A percentile compares a stretch with the other conserved stretches of the same genome.
These are phyloP conservation scores for Thecocarcelia acutangulata DNA, from an alignment of 2,888 invertebrate genomes.

Conservation along the genomic window DNA sequence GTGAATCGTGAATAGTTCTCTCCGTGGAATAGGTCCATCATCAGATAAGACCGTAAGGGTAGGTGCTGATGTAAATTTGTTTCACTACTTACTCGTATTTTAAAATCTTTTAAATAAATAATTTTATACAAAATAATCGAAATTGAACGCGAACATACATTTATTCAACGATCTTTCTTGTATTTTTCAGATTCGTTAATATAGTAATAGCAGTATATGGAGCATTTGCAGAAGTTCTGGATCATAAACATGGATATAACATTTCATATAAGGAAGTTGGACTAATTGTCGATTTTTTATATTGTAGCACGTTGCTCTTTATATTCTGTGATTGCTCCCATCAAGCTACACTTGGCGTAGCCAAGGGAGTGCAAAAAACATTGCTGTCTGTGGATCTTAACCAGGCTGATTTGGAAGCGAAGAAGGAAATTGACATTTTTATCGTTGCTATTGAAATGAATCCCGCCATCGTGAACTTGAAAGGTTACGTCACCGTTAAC, in stretches of 20 bases:
- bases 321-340: conserved; percentile 87
- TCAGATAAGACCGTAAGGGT: too few species aligned
- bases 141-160: too few species aligned
- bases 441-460: conserved; percentile 87
- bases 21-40: too few species aligned
- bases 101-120: too few species aligned
- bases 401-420: conserved; percentile 84
- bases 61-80: too few species aligned
- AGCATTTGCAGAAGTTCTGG: conserved; percentile 86
- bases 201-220: conserved; percentile 87
- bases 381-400: conserved; percentile 84
- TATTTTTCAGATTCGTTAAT: conserved; percentile 82
- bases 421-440: conserved; percentile 87
- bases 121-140: too few species aligned
- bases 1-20: too few species aligned
- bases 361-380: conserved; percentile 85
- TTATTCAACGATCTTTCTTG: too few species aligned
- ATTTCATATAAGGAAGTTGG: conserved; percentile 87
- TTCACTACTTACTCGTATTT: too few species aligned
- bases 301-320: conserved; percentile 84
- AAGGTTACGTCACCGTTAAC: conserved; percentile 86
- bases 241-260: conserved; percentile 82
- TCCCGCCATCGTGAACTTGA: conserved; percentile 86
- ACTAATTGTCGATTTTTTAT: conserved; percentile 84
- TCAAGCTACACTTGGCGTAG: conserved; percentile 85